Evolutionary conservation across 2,113 vertebrate species (phyloP), one percentile per base, ranked within the genome.

Genomic region (Pimephales promelas): DNA sequence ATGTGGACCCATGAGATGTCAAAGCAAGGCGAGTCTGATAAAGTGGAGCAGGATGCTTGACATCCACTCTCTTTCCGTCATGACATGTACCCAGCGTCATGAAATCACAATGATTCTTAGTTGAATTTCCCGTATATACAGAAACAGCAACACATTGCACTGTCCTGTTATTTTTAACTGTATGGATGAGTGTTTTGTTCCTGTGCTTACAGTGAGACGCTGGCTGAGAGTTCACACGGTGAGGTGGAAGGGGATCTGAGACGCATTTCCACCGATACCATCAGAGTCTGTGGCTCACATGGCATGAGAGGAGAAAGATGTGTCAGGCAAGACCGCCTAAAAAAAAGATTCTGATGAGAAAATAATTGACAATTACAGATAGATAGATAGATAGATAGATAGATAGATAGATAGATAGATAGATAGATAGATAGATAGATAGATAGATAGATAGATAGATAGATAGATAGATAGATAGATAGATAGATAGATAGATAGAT

Each of bases 11-110:
- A 6, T 28, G 73, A 66, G 75, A 80, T 45, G 59, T 49, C 86
- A 85, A 75, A 75, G 82, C 78, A 36, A 78, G 43, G 64, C 22
- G 66, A 76, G 64, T 18, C 24, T 18, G 72, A 81, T 81, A 54
- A 85, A 83, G 84, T 43, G 81, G 86, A 85, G 61, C 40, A 82
- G 74, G 84, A 85, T 87, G 79, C 66, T 52, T 31, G 79, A 61
- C 84, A 81, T 83, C 59, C 72, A 34, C 68, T 40, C 43, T 87
- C 57, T 68, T 52, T 34, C 13, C 10, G 1, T 84, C 40, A 72
- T 7, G 1, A 82, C 40, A 72, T 7, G 20, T 47, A 22, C 56
- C n/a, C 28, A 70, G 18, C 36, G n/a, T 45, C 66, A 82, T 56
- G 3, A 47, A 72, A 49, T 18, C 13, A 86, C 79, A 68, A 59